Base-by-base conservation (phyloP, 2,888 invertebrate genomes). In the Caenorhabditis sulstoni region DNA sequence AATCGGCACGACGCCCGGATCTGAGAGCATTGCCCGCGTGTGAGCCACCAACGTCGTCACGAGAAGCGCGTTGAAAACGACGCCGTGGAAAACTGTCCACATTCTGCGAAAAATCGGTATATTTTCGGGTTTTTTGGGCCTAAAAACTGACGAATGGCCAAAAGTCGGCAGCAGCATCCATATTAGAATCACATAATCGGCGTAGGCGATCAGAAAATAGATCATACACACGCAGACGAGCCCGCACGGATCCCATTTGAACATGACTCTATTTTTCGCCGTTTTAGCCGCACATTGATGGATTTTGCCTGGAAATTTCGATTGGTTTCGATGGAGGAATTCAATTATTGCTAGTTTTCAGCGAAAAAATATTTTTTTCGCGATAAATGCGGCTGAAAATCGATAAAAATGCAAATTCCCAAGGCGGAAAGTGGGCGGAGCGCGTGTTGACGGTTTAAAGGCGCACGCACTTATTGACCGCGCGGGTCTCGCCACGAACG, bases 1-100 rank as follows among this genome's bases (percentile, higher is more conserved):
- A 94, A 91, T n/a, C 94, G 89, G 95, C 49, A 96, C 94, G 59
- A 94, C 93, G 2, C 95, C 95, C 3, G 96, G 95, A 92, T 96
- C 95, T n/a, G 95, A 94, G 86, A 95, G 93, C 71, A 95, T 95
- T 9, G 95, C 95, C 88, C 94, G 93, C n/a, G 94, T 88, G 91
- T 96, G 95, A 2, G 95, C 93, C 91, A 94, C 93, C 61, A 93
- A 92, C 78, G 95, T 91, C 64, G 95, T 91, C 87, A 95, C 93
- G 67, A 95, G 93, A 12, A 95, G 91, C 0, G 94, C 93, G 90
- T 95, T 95, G 92, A 95, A 95, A 55, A 93, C 90, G 35, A 95
- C 92, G 7, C 94, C 94, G 91, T 95, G 94, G 80, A 95, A 92
- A 49, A 94, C 93, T 65, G 94, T 95, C 95, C 95, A 95, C 35